Base-by-base conservation (phyloP, 2,888 invertebrate genomes). In the Dolomedes plantarius region DNA sequence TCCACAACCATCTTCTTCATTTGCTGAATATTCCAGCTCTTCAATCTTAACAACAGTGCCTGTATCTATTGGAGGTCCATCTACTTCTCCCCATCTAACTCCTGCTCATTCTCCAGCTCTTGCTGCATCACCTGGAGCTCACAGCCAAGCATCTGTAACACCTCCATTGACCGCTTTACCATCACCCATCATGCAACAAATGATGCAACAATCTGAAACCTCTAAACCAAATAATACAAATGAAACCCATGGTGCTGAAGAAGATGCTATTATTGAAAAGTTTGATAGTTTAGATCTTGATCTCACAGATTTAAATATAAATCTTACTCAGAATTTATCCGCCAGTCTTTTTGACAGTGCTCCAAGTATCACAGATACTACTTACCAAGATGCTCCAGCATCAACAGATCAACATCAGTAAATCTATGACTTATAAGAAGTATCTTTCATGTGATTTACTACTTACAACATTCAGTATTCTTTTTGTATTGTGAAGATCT, bases 281-380 rank as follows among this genome's bases (percentile, higher is more conserved):
- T 79, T 89, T 32, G 87, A 88, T 36, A 88, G 89, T 65, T 64
- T 89, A n/a, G 89, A 88, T 50, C 28, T 41, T 7, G 88, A 88
- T 32, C 65, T 87, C 23, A 76, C 41, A 1, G 69, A 68, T 32
- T 46, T 86, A 11, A 78, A 76, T 76, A 13, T 80, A 6, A 86
- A 73, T 31, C 23, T 86, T 0, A 64, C 86, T 29, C 81, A 79
- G n/a, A 80, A 87, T 62, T 72, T 87, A 31, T 87, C 87, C 11
- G 78, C 82, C 5, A 87, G 87, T 41, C 29, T 87, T 16, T 87
- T 83, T 56, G 87, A 87, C 41, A 87, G 87, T 36, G 78, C 77
- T 29, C 81, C 62, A 1, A 76, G 74, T 13, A 62, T 86, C 13
- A 50, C 80, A 9, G 80, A 76, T n/a, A 46, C 72, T 36, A 72